These are phyloP conservation scores for Apantesis nais DNA, from an alignment of 2,888 invertebrate genomes.

Conservation along the genomic window DNA sequence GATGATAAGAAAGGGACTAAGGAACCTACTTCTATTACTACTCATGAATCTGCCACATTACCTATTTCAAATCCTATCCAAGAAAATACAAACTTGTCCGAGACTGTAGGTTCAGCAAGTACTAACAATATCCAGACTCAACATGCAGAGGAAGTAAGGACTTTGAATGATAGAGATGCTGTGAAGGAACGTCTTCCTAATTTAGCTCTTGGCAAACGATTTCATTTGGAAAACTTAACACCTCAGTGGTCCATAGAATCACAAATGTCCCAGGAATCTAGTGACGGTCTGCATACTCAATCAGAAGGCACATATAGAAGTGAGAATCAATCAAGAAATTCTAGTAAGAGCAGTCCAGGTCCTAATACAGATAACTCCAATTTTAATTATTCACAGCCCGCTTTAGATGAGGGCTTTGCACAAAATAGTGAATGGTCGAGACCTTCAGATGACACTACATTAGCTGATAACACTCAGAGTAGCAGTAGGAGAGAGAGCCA, in stretches of 20 bases:
- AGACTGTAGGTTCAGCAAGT: slow-evolving; percentile 45
- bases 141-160: slow-evolving; percentile 64
- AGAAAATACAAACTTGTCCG: slow-evolving; percentile 52
- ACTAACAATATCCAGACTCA: slow-evolving; percentile 48
- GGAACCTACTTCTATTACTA: slow-evolving; percentile 40
- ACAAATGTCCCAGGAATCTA: slow-evolving; percentile 88
- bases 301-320: slow-evolving; percentile 87
- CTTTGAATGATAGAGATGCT: slow-evolving; percentile 72
- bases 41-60: slow-evolving; percentile 41
- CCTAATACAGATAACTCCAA: slow-evolving; percentile 72
- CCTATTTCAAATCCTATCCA: slow-evolving; percentile 45
- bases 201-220: slow-evolving; percentile 75
- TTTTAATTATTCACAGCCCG: slow-evolving; percentile 72
- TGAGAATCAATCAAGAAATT: slow-evolving; percentile 85
- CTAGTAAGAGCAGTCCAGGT: slow-evolving; percentile 78
- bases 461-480: slow-evolving; percentile 53
- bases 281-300: slow-evolving; percentile 86
- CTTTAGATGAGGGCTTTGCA: slow-evolving; percentile 60
- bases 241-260: slow-evolving; percentile 89
- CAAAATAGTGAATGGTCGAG: slow-evolving; percentile 68
- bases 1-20: slow-evolving; percentile 75
- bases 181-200: slow-evolving; percentile 76
- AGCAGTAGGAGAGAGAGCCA: slow-evolving; percentile 61
- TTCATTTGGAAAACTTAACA: slow-evolving; percentile 76
- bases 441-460: slow-evolving; percentile 59